Conservation (phyloP, 1,140 invertebrate species). For the Macrocentrus cingulum region DNA sequence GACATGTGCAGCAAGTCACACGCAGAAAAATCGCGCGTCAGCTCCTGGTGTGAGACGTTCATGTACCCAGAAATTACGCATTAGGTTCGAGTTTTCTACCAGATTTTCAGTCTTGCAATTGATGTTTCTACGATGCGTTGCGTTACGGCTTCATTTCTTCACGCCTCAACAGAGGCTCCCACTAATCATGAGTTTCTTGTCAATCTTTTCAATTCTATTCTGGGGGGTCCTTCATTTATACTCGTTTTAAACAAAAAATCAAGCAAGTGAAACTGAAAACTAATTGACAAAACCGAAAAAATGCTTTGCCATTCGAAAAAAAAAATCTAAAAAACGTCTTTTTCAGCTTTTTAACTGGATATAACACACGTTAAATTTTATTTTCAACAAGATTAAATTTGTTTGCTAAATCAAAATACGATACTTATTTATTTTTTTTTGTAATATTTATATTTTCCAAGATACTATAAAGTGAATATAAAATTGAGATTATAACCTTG, state of each 20-base stretch:
- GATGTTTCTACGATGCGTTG: constrained; percentile 34
- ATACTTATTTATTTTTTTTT: too few relatives aligned
- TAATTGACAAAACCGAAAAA: too few relatives aligned
- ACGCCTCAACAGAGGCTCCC: not conserved
- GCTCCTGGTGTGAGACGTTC: constrained; percentile 38
- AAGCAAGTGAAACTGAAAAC: too few relatives aligned
- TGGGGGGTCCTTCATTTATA: not conserved
- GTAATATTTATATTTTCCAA: too few relatives aligned
- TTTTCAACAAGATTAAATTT: too few relatives aligned
- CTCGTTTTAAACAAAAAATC: not conserved
- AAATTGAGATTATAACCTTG: too few relatives aligned
- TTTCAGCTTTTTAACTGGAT: too few relatives aligned
- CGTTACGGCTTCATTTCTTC: not conserved
- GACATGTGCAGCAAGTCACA: not conserved
- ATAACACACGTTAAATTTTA: too few relatives aligned
- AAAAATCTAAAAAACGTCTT: too few relatives aligned
- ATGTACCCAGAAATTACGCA: constrained; percentile 48
- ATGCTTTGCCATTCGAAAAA: too few relatives aligned
- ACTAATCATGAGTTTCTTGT: constrained; percentile 3
- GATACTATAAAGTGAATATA: too few relatives aligned
- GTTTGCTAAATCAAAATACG: too few relatives aligned
- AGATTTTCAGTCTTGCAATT: constrained; percentile 20
- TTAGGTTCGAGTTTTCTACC: constrained; percentile 34
- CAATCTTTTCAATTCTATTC: not conserved
- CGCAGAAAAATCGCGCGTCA: not conserved